phyloP scores from a whole-genome alignment of 2,888 invertebrate species.

The Limnephilus lunatus region DNA sequence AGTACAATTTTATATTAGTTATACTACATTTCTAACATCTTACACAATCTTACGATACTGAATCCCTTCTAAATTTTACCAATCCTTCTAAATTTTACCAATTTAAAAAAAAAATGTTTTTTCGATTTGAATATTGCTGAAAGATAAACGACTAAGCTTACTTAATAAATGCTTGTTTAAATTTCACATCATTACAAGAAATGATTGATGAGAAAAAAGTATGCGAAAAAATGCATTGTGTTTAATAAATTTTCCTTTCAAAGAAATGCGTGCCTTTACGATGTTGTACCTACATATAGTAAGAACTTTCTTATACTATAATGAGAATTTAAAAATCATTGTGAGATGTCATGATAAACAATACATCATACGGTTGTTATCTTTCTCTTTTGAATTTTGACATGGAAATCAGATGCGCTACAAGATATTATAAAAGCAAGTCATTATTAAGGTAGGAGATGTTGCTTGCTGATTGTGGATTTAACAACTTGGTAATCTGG shows the following conservation, averaged over 20 bases:
- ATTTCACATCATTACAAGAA: conserved; percentile 20
- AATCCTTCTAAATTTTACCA: too few species aligned
- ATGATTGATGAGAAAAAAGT: conserved; percentile 17
- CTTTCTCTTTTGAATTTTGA: background rate
- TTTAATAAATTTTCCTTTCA: background rate
- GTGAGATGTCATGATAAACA: background rate
- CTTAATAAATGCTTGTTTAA: background rate
- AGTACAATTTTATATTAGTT: too few species aligned
- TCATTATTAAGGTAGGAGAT: background rate
- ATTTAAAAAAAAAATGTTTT: background rate
- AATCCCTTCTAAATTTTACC: too few species aligned
- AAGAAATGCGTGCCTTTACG: background rate
- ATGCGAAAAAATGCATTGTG: conserved; percentile 20
- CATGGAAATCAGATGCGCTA: background rate
- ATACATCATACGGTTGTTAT: background rate
- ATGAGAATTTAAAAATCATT: background rate
- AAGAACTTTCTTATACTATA: background rate
- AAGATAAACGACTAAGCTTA: background rate
- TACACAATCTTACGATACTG: too few species aligned
- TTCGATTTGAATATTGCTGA: background rate
- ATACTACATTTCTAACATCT: too few species aligned
- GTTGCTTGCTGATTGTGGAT: background rate
- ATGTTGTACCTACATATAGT: background rate
- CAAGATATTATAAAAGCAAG: background rate
- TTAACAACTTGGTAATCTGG: background rate